Evolutionary conservation across 2,888 invertebrate species (phyloP).

Genomic region (Ectemnius continuus): DNA sequence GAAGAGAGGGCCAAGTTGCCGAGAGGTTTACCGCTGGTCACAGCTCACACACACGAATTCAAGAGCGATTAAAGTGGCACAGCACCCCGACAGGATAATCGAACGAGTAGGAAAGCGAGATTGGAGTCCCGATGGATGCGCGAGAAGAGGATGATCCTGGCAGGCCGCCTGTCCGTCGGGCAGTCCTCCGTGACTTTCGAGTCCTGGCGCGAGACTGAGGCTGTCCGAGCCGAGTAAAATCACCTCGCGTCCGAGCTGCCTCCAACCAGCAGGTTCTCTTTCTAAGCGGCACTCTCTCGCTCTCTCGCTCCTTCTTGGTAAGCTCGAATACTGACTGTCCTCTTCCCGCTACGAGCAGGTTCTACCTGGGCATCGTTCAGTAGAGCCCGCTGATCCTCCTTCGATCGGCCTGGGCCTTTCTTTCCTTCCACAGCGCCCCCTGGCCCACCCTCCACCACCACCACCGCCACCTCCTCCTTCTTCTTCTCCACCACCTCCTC

Average conservation of each 20-base stretch:
- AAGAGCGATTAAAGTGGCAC: not conserved
- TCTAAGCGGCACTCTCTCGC: slow-evolving; percentile 37
- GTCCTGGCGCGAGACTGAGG: slow-evolving; percentile 75
- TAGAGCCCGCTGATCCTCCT: slow-evolving; percentile 23
- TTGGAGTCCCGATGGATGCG: slow-evolving; percentile 9
- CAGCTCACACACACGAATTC: slow-evolving; percentile 23
- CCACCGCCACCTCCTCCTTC: not conserved
- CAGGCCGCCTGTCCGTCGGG: slow-evolving; percentile 1
- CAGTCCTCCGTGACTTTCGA: slow-evolving; percentile 69
- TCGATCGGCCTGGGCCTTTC: slow-evolving; percentile 30
- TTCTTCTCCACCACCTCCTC: slow-evolving; percentile 9
- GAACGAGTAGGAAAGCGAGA: not conserved
- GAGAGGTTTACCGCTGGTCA: not conserved
- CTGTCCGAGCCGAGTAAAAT: slow-evolving; percentile 35
- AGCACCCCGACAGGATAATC: not conserved
- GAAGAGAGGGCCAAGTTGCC: not conserved
- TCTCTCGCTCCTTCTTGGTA: slow-evolving; percentile 23
- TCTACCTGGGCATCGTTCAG: slow-evolving; percentile 3
- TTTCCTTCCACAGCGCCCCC: slow-evolving; percentile 32
- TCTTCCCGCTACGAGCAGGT: slow-evolving; percentile 26
- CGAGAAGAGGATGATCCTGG: slow-evolving; percentile 14
- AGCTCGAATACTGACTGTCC: not conserved
- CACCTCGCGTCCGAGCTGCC: slow-evolving; percentile 20
- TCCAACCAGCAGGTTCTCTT: slow-evolving; percentile 28
- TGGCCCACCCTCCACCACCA: slow-evolving; percentile 8